These are phyloP conservation scores for Parambassis ranga DNA, from an alignment of 2,797 vertebrate species.

Conservation along the genomic window DNA sequence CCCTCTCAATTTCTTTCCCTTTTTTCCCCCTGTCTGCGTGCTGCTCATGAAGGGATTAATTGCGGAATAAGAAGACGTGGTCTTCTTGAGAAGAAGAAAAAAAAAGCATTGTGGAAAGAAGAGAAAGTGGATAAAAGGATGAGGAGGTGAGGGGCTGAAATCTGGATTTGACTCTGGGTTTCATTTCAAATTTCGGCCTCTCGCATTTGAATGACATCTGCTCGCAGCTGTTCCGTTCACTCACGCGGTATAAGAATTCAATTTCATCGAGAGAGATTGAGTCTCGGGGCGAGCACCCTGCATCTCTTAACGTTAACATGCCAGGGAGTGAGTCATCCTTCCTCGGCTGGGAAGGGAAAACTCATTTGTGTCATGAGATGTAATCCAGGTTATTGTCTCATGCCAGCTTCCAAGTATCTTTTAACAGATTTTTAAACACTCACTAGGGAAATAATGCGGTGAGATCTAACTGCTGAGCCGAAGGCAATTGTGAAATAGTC, in stretches of 20 bases:
- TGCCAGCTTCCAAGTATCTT: slow-evolving; percentile 46
- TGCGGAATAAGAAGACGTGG: slow-evolving; percentile 42
- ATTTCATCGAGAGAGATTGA: slow-evolving; percentile 80
- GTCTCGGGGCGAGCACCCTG: slow-evolving; percentile 60
- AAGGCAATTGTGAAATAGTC: slow-evolving; percentile 53
- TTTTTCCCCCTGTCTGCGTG: slow-evolving; percentile 37
- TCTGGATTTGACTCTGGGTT: slow-evolving; percentile 38
- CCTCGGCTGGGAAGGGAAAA: slow-evolving; percentile 58
- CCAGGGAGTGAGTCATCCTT: slow-evolving; percentile 78
- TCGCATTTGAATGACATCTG: slow-evolving; percentile 55
- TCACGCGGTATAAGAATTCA: slow-evolving; percentile 84
- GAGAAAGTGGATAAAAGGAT: slow-evolving; percentile 49
- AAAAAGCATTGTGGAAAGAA: slow-evolving; percentile 19
- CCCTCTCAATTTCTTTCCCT: slow-evolving; percentile 54
- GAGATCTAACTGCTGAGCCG: slow-evolving; percentile 43
- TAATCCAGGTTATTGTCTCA: slow-evolving; percentile 49
- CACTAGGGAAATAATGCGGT: slow-evolving; percentile 59
- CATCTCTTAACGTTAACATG: slow-evolving; percentile 79
- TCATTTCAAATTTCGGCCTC: slow-evolving; percentile 48
- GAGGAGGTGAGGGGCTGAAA: slow-evolving; percentile 52
- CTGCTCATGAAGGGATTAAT: slow-evolving; percentile 71
- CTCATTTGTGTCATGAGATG: slow-evolving; percentile 53
- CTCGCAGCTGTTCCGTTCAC: slow-evolving; percentile 65
- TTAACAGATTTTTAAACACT: slow-evolving; percentile 55
- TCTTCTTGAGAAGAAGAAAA: slow-evolving; percentile 23